Evolutionary conservation across 2,113 vertebrate species (phyloP).

Genomic region (Pterocles burchelli): DNA sequence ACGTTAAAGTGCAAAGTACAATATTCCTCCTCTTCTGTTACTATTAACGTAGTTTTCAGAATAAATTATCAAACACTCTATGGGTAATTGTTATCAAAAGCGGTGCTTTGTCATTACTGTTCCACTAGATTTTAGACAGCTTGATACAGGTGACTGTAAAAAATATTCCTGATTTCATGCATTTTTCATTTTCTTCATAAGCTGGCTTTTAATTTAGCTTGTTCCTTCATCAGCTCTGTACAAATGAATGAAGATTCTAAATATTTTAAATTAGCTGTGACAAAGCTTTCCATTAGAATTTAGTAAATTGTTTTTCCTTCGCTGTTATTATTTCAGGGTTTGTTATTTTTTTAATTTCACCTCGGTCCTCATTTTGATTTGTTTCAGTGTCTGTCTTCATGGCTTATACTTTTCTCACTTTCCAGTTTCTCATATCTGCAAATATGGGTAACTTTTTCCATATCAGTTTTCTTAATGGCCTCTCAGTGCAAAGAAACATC

Average conservation of each 20-base stretch:
- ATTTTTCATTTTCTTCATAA: conserved; percentile 13
- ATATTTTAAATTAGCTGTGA: background rate
- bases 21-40: background rate
- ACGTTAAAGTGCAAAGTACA: conserved; percentile 3
- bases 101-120: background rate
- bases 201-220: background rate
- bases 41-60: background rate
- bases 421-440: background rate
- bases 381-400: background rate
- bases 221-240: background rate
- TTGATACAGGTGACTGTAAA: background rate
- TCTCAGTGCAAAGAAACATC: background rate
- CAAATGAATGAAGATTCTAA: background rate
- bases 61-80: background rate
- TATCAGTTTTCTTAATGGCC: background rate
- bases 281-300: background rate
- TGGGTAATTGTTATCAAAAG: conserved; percentile 1
- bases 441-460: background rate
- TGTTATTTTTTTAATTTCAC: background rate
- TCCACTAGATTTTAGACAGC: background rate
- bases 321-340: background rate
- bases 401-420: background rate
- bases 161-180: background rate
- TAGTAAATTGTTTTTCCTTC: background rate
- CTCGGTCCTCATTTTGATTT: background rate